phyloP scores from a whole-genome alignment of 2,797 vertebrate genomes.

The Phoxinus dragarum region DNA sequence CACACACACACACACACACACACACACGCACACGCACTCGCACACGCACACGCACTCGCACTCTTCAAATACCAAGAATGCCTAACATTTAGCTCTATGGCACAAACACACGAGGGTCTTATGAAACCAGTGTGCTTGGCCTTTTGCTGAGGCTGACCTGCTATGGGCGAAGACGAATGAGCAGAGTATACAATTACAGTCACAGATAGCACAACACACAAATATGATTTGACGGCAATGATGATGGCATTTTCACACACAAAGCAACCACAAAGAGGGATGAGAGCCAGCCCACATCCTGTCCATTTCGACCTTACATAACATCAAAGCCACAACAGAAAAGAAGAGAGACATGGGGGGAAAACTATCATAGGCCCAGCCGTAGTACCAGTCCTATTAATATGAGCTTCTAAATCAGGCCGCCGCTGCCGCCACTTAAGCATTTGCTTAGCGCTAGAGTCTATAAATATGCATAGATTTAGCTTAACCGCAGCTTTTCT shows the following conservation, averaged over 20 bases:
- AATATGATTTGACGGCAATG: slow-evolving; percentile 59
- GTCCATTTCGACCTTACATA: slow-evolving; percentile 56
- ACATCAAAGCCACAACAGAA: slow-evolving; percentile 57
- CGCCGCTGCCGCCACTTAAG: neutral
- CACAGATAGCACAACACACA: slow-evolving; percentile 59
- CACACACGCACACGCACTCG: slow-evolving; percentile 33
- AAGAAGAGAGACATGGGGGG: neutral
- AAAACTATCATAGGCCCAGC: slow-evolving; percentile 28
- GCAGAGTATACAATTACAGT: slow-evolving; percentile 58
- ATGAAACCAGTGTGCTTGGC: slow-evolving; percentile 75
- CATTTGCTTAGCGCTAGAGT: slow-evolving; percentile 1
- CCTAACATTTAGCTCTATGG: slow-evolving; percentile 47
- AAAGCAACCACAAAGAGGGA: slow-evolving; percentile 64
- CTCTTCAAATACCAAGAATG: slow-evolving; percentile 67
- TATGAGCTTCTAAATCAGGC: slow-evolving; percentile 31
- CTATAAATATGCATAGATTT: slow-evolving; percentile 52
- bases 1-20: slow-evolving; percentile 44
- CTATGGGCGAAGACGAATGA: slow-evolving; percentile 52
- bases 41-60: slow-evolving; percentile 48
- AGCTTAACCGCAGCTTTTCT: slow-evolving; percentile 62
- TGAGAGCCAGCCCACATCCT: slow-evolving; percentile 70
- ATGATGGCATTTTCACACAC: slow-evolving; percentile 66
- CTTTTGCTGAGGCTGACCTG: slow-evolving; percentile 73
- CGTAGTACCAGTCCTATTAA: slow-evolving; percentile 39
- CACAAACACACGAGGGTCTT: slow-evolving; percentile 73